A percentile compares a stretch with the other conserved stretches of the same genome.
These are phyloP conservation scores for Zaprionus gabonicus DNA, from an alignment of 1,140 invertebrate genomes.

Conservation along the genomic window DNA sequence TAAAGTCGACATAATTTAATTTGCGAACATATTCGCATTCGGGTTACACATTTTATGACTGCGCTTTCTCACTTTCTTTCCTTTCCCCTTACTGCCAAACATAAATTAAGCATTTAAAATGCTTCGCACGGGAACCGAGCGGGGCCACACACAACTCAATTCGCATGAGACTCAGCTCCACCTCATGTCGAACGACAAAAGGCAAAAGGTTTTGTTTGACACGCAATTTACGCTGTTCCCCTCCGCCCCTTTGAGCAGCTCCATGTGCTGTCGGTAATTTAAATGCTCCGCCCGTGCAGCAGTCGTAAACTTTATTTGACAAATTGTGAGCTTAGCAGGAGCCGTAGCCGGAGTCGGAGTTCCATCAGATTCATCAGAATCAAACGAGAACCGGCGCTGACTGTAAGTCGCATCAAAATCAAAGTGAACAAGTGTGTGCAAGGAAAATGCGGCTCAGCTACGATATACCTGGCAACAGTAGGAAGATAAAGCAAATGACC, in stretches of 20 bases:
- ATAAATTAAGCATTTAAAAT: slow-evolving; percentile 53
- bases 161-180: not conserved
- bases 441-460: not conserved
- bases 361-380: slow-evolving; percentile 14
- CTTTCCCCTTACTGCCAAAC: not conserved
- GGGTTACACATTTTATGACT: slow-evolving; percentile 28
- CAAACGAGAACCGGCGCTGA: slow-evolving; percentile 17
- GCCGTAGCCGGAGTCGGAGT: slow-evolving; percentile 8
- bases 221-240: slow-evolving; percentile 59
- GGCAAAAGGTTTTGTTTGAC: slow-evolving; percentile 51
- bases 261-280: slow-evolving; percentile 46
- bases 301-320: slow-evolving; percentile 75
- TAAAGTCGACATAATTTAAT: slow-evolving; percentile 51
- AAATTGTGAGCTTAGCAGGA: slow-evolving; percentile 64
- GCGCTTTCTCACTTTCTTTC: not conserved
- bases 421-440: not conserved
- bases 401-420: slow-evolving; percentile 24
- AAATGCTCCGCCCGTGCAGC: slow-evolving; percentile 51
- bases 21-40: slow-evolving; percentile 23
- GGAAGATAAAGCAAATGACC: not conserved
- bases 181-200: slow-evolving; percentile 16
- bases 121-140: slow-evolving; percentile 23
- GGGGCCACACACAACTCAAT: not conserved
- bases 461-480: not conserved
- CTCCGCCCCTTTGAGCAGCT: not conserved